phyloP scores from a whole-genome alignment of 2,888 invertebrate species.

The Phragmatobia fuliginosa region DNA sequence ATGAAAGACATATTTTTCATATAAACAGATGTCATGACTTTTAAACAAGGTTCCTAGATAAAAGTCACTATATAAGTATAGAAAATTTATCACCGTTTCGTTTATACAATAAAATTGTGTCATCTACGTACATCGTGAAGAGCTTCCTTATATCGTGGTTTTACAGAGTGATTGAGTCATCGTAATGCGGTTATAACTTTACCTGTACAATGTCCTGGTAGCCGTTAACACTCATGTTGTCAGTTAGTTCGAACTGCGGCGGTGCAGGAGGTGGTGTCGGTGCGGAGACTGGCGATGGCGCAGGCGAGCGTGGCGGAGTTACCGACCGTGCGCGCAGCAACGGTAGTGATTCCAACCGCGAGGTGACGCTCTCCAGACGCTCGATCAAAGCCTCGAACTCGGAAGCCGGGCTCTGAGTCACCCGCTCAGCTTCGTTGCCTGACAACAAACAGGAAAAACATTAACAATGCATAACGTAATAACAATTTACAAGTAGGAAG shows the following conservation, averaged over 20 bases:
- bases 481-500: constrained; percentile 2
- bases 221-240: constrained; percentile 91
- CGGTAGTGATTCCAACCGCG: constrained; percentile 89
- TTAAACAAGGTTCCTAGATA: too few species aligned
- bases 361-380: constrained; percentile 91
- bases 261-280: constrained; percentile 45
- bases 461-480: not conserved
- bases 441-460: constrained; percentile 33
- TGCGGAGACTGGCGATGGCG: constrained; percentile 63
- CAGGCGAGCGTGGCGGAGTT: constrained; percentile 67
- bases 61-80: not conserved
- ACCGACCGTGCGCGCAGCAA: constrained; percentile 65
- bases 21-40: too few species aligned
- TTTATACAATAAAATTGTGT: not conserved
- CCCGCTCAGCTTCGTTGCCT: constrained; percentile 83
- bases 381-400: constrained; percentile 90
- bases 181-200: constrained; percentile 16
- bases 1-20: too few species aligned
- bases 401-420: constrained; percentile 76
- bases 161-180: not conserved
- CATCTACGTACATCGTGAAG: not conserved
- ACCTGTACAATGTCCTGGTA: constrained; percentile 90
- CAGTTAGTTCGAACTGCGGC: constrained; percentile 53
- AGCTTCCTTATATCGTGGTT: not conserved
- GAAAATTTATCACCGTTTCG: not conserved